A percentile compares a stretch with the other conserved stretches of the same genome.
These are phyloP conservation scores for Zosterops japonicus DNA, from an alignment of 2,113 vertebrate genomes.

Conservation along the genomic window DNA sequence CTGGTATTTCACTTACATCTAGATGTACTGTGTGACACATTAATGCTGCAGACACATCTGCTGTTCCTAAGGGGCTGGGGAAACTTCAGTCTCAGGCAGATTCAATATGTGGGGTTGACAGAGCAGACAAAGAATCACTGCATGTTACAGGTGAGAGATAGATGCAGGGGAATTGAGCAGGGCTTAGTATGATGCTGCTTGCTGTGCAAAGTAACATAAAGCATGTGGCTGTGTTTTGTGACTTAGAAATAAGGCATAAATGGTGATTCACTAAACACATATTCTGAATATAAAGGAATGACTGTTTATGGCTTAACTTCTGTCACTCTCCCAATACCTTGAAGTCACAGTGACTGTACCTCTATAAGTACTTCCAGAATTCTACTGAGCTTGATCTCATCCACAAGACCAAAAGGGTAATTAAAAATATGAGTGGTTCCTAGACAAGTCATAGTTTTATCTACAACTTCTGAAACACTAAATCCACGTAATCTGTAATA, in stretches of 20 bases:
- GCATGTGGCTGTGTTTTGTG: neutral
- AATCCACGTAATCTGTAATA: neutral
- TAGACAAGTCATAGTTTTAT: neutral
- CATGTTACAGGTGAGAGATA: conserved; percentile 33
- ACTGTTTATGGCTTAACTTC: neutral
- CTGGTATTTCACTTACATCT: neutral
- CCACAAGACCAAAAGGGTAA: neutral
- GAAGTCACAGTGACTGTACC: neutral
- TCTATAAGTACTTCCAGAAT: neutral
- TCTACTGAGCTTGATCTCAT: neutral
- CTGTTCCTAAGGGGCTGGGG: neutral
- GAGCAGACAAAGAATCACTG: neutral
- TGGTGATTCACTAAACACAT: neutral
- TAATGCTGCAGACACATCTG: neutral
- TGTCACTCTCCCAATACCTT: neutral
- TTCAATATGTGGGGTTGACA: conserved; percentile 15
- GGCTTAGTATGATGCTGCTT: neutral
- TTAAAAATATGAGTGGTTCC: neutral
- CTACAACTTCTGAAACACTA: neutral
- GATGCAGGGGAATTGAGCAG: neutral
- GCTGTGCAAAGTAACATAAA: neutral
- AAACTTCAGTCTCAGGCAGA: conserved; percentile 18
- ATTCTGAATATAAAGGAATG: neutral
- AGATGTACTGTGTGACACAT: neutral
- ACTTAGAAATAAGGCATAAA: neutral